Evolutionary conservation across 2,888 invertebrate genomes (phyloP).

Genomic region (Harpagoxenus sublaevis): DNA sequence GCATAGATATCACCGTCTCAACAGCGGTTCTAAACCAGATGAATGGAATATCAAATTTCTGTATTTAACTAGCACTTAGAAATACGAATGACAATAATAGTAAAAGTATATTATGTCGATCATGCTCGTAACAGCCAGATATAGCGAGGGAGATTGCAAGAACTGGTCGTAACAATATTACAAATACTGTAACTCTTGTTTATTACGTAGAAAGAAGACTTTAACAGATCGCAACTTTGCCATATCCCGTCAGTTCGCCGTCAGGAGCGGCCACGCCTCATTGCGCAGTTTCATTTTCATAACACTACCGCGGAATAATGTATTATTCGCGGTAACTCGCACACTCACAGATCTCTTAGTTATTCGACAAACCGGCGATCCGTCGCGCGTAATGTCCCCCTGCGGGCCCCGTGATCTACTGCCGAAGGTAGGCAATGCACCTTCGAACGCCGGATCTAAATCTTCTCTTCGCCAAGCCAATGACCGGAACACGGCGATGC

Average conservation of each 20-base stretch:
- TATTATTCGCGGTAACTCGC: conserved; percentile 67
- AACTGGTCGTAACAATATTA: conserved; percentile 14
- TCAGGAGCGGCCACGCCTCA: conserved; percentile 25
- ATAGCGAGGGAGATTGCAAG: background rate
- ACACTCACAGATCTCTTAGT: conserved; percentile 28
- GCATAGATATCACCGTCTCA: background rate
- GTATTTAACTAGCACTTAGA: background rate
- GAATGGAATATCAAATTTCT: background rate
- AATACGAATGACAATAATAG: background rate
- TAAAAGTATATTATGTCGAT: background rate
- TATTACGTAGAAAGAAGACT: conserved; percentile 14
- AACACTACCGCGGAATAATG: conserved; percentile 55
- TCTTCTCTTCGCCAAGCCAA: conserved; percentile 70
- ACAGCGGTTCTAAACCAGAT: background rate
- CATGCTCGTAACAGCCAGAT: background rate
- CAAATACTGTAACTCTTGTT: conserved; percentile 7
- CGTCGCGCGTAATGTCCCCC: conserved; percentile 52
- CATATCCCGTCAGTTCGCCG: background rate
- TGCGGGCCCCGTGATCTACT: conserved; percentile 65
- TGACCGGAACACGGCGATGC: conserved; percentile 65
- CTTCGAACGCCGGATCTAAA: conserved; percentile 66
- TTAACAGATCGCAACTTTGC: conserved; percentile 22
- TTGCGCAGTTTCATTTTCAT: conserved; percentile 60
- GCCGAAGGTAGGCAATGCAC: conserved; percentile 58
- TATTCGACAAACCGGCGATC: conserved; percentile 69